These are phyloP conservation scores for Phacellophora camtschatica DNA, from an alignment of 30 jellyfish, hydroid and myxozoan genomes.

Conservation along the genomic window DNA sequence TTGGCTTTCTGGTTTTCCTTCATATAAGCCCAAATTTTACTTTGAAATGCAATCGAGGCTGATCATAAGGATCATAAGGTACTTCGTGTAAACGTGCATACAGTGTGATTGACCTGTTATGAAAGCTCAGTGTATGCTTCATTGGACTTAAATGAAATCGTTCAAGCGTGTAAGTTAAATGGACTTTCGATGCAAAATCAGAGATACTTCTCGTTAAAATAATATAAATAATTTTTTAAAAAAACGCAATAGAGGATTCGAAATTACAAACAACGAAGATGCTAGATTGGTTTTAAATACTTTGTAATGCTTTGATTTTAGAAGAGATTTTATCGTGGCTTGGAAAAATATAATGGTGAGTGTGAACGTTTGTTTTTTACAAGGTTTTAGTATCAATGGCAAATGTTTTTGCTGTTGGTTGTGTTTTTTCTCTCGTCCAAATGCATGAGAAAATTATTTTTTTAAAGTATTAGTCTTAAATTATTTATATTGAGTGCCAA, in stretches of 20 bases:
- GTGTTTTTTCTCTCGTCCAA: too few relatives aligned
- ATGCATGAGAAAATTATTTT: too few relatives aligned
- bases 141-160: background rate
- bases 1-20: too few relatives aligned
- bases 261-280: background rate
- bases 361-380: too few relatives aligned
- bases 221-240: background rate
- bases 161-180: slow-evolving; percentile 26
- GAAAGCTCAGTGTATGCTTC: slow-evolving; percentile 24
- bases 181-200: background rate
- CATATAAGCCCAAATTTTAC: background rate
- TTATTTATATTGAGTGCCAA: too few relatives aligned
- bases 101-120: slow-evolving; percentile 35
- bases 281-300: background rate
- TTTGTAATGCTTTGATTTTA: background rate
- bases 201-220: too few relatives aligned
- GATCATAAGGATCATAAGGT: too few relatives aligned
- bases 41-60: background rate
- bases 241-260: too few relatives aligned
- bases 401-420: too few relatives aligned
- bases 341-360: too few relatives aligned
- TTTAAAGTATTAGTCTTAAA: too few relatives aligned
- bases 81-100: background rate
- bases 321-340: background rate
- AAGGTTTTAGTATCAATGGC: too few relatives aligned